Evolutionary conservation across 2,888 invertebrate genomes (phyloP), one percentile per base, ranked within the genome.

Genomic region (Lamellibrachia columna): DNA sequence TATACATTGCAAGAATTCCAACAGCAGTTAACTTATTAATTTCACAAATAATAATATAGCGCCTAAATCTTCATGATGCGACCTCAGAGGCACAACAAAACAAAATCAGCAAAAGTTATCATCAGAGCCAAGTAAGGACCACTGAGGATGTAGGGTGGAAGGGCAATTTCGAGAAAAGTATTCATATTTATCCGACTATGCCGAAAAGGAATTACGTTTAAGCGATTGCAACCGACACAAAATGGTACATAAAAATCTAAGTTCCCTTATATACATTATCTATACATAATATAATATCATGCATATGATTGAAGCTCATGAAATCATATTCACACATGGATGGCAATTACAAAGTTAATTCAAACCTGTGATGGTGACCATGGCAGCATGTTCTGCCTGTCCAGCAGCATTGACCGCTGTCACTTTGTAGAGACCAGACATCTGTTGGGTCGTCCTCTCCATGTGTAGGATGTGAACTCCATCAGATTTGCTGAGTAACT

Each of bases 321-420:
- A 22, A 75, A 75, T 55, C 1, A 75, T 6, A 22, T 15, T 22
- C 6, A 75, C 75, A 75, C 8, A 11, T 60, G 60, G 60, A 4
- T 75, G 75, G 22, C 75, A 22, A 75, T 22, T 22, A 75, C 6
- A 75, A 75, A 75, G 75, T 3, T 15, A 22, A 22, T 15, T 75
- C 75, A 75, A 75, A 92, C 92, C 92, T 91, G n/a, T 98, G 95
- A 99, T 98, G 22, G 97, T 98, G 52, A 99, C 97, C 93, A 97
- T 97, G 92, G 93, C 93, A 15, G 90, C 55, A 91, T 93, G 93
- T 52, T 93, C 93, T 40, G 91, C 92, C 90, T 92, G 52, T 91
- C 94, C 94, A 92, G 91, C 93, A n/a, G 90, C 91, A 92, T 94
- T 94, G 90, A 90, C 92, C 11, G 94, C 94, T 53, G 94, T 92